A percentile compares a stretch with the other conserved stretches of the same genome.
Conservation (phyloP, 2,888 invertebrate species). For the Chelonus formosanus region DNA sequence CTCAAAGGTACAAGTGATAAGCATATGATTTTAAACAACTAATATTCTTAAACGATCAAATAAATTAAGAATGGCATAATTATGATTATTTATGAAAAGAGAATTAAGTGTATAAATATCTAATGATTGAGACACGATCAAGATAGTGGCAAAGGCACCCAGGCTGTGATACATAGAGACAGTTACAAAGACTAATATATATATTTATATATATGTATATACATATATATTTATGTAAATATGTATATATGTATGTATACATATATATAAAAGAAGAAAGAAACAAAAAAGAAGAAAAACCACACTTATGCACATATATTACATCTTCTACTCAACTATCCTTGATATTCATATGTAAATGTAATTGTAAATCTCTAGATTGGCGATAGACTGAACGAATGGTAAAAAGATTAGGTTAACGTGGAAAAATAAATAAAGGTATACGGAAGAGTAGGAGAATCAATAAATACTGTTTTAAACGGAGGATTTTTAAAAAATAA, state of each 20-base stretch:
- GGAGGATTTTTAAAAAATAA: neutral
- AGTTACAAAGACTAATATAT: constrained; percentile 61
- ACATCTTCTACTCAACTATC: constrained; percentile 57
- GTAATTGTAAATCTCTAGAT: constrained; percentile 52
- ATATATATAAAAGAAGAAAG: neutral
- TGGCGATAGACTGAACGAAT: constrained; percentile 22
- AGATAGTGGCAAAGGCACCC: constrained; percentile 64
- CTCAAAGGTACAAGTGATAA: too few relatives aligned
- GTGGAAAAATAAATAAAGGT: too few relatives aligned
- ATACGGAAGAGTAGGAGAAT: neutral
- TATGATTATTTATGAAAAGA: constrained; percentile 15
- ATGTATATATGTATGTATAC: constrained; percentile 26
- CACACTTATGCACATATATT: constrained; percentile 49
- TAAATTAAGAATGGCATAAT: constrained; percentile 21
- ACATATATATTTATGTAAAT: constrained; percentile 24
- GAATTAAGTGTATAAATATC: constrained; percentile 20
- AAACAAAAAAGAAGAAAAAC: too few relatives aligned
- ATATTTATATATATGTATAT: constrained; percentile 39
- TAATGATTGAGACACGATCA: constrained; percentile 42
- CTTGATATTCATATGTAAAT: constrained; percentile 46
- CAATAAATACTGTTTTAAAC: constrained; percentile 14
- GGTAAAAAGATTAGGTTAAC: constrained; percentile 9
- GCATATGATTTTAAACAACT: too few relatives aligned
- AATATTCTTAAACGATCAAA: neutral
- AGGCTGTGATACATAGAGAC: constrained; percentile 66